These are phyloP conservation scores for Euglossa dilemma DNA, from an alignment of 1,140 invertebrate genomes.

Conservation along the genomic window DNA sequence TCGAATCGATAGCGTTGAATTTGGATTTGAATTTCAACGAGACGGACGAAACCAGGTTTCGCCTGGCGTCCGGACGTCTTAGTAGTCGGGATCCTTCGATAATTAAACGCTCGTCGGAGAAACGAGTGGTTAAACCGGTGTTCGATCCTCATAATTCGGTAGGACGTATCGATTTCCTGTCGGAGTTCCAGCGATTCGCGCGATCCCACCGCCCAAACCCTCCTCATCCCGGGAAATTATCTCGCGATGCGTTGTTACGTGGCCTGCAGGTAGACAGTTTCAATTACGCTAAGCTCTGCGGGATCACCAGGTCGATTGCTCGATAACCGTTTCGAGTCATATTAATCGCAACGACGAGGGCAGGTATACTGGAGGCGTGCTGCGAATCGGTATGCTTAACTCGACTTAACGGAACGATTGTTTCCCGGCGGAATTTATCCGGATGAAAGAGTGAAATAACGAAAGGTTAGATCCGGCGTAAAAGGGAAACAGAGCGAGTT, in stretches of 20 bases:
- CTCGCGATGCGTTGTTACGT: conserved; percentile 17
- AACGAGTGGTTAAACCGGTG: neutral
- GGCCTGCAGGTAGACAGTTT: conserved; percentile 24
- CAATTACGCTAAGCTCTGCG: conserved; percentile 24
- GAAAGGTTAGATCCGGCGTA: too few species aligned
- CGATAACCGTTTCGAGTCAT: neutral
- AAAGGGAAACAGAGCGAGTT: neutral
- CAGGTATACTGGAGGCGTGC: too few species aligned
- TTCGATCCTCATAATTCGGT: neutral
- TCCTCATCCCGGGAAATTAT: conserved; percentile 26
- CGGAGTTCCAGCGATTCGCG: neutral
- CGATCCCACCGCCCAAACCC: neutral
- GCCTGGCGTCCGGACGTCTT: neutral
- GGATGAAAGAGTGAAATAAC: neutral
- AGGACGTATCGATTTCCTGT: conserved; percentile 11
- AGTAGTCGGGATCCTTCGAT: conserved; percentile 28
- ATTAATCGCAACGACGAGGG: neutral
- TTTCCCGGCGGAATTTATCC: neutral
- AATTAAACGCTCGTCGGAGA: conserved; percentile 17
- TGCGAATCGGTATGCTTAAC: neutral
- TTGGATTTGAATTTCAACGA: too few species aligned
- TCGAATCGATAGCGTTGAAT: too few species aligned
- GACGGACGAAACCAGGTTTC: too few species aligned
- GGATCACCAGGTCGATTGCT: neutral
- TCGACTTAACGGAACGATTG: neutral